phyloP scores from a whole-genome alignment of 2,888 invertebrate species.

The Drosophila mulleri region DNA sequence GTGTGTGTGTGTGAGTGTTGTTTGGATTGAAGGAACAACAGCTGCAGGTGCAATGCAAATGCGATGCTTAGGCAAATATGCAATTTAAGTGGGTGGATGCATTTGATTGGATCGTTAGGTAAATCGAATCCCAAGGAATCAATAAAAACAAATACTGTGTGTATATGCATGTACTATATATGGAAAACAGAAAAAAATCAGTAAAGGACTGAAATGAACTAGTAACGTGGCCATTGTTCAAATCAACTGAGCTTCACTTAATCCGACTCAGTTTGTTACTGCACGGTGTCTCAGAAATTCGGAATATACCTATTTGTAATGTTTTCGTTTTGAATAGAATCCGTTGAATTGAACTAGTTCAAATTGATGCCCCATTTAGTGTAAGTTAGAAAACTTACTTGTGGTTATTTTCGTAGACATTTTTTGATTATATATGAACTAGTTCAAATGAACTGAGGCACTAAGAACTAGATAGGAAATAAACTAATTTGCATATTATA shows the following conservation, averaged over 20 bases:
- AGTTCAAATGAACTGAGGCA: background rate
- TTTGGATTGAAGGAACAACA: conserved; percentile 13
- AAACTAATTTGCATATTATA: too few species aligned
- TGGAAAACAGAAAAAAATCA: background rate
- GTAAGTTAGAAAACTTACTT: too few species aligned
- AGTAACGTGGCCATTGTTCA: background rate
- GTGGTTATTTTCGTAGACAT: too few species aligned
- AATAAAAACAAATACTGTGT: background rate
- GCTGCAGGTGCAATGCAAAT: conserved; percentile 53
- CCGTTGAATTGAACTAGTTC: too few species aligned
- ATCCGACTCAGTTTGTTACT: background rate
- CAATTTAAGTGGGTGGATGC: conserved; percentile 50
- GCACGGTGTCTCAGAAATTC: background rate
- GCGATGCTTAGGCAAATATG: conserved; percentile 41
- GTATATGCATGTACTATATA: too few species aligned
- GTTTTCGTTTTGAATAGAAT: too few species aligned
- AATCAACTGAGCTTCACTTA: background rate
- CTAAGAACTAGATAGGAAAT: too few species aligned
- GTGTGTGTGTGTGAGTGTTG: background rate
- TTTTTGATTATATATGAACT: background rate
- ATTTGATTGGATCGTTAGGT: conserved; percentile 22
- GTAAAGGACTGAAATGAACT: background rate
- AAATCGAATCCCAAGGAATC: conserved; percentile 2
- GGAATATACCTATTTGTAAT: too few species aligned
- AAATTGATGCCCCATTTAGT: too few species aligned